Evolutionary conservation across 2,888 invertebrate genomes (phyloP).

Genomic region (Octonoba sinensis): DNA sequence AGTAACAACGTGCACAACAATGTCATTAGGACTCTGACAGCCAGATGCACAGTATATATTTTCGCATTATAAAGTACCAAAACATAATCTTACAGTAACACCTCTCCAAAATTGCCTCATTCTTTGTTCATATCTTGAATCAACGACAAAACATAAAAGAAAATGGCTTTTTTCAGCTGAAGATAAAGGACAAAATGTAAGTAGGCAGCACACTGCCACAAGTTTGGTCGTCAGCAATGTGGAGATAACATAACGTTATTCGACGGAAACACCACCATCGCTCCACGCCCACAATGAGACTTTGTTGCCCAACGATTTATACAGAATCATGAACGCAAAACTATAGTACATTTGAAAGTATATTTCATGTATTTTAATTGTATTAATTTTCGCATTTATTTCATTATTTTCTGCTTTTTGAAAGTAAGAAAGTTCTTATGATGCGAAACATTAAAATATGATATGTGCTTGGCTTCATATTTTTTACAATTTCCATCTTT

Average conservation of each 20-base stretch:
- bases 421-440: no score
- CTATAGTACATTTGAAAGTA: not conserved
- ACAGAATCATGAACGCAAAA: not conserved
- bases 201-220: slow-evolving; percentile 34
- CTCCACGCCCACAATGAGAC: slow-evolving; percentile 38
- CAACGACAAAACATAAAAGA: slow-evolving; percentile 27
- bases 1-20: not conserved
- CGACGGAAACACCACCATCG: slow-evolving; percentile 19
- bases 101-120: slow-evolving; percentile 59
- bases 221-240: slow-evolving; percentile 31
- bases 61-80: slow-evolving; percentile 1
- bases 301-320: slow-evolving; percentile 14
- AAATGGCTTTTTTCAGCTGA: slow-evolving; percentile 10
- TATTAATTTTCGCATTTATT: no score
- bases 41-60: slow-evolving; percentile 3
- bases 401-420: no score
- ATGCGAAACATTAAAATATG: no score
- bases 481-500: no score
- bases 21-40: slow-evolving; percentile 27
- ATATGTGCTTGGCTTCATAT: no score
- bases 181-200: slow-evolving; percentile 26
- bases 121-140: slow-evolving; percentile 37
- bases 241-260: slow-evolving; percentile 28
- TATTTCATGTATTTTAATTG: no score
- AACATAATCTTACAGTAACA: slow-evolving; percentile 48